A percentile compares a stretch with the other conserved stretches of the same genome.
Evolutionary conservation across 1,140 invertebrate genomes (phyloP).

Genomic region (Brachystomella parvula): DNA sequence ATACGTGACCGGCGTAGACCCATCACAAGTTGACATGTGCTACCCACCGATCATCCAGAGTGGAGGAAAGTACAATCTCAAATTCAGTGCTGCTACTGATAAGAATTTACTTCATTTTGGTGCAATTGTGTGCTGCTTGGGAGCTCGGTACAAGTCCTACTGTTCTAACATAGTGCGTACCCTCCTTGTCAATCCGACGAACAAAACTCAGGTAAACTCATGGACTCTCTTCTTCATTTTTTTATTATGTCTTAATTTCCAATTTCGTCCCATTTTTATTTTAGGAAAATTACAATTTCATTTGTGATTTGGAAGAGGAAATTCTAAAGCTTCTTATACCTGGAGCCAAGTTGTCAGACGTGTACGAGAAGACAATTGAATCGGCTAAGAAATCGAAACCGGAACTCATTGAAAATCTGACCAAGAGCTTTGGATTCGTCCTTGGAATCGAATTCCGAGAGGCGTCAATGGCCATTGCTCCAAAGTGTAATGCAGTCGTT

Average conservation of each 20-base stretch:
- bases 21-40: constrained; percentile 85
- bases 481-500: constrained; percentile 71
- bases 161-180: constrained; percentile 98
- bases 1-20: constrained; percentile 82
- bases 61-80: constrained; percentile 91
- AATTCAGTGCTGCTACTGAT: constrained; percentile 89
- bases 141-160: constrained; percentile 91
- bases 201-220: constrained; percentile 56
- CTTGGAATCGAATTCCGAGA: constrained; percentile 99
- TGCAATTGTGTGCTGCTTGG: constrained; percentile 89
- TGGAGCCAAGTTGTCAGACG: constrained; percentile 74
- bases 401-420: constrained; percentile 78
- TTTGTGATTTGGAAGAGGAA: constrained; percentile 84
- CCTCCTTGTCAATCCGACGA: constrained; percentile 89
- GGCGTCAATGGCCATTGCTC: constrained; percentile 79
- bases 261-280: constrained; percentile 38
- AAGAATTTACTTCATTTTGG: constrained; percentile 94
- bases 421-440: constrained; percentile 90
- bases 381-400: constrained; percentile 83
- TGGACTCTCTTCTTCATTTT: background rate
- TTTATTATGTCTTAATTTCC: background rate
- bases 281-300: constrained; percentile 86
- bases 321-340: constrained; percentile 75
- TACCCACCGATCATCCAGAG: constrained; percentile 98
- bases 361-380: constrained; percentile 76